Evolutionary conservation across 2,113 vertebrate species (phyloP), one percentile per base, ranked within the genome.

Genomic region (Oreochromis niloticus): DNA sequence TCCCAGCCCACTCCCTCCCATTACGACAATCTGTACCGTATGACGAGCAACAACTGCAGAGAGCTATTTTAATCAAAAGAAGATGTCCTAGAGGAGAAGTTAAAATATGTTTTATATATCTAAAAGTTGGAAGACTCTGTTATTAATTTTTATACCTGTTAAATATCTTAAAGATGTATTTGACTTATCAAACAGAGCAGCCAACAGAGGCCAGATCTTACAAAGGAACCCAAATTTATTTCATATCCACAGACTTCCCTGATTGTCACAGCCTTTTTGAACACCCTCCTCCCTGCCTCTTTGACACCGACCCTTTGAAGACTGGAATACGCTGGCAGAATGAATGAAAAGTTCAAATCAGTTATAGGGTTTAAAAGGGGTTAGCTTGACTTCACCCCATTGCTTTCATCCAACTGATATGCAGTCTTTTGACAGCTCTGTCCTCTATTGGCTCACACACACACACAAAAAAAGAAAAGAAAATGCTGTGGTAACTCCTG

Each of bases 141-240:
- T 91, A 94, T 95, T 93, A 87, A 92, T 94, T 95, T 91, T 90
- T 92, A 95, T 88, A 89, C 66, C 82, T 91, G 75, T 92, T 94
- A 92, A 95, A 95, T 94, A 94, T 94, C 92, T 94, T 90, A 95
- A 93, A 94, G 89, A 93, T 93, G 89, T 80, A 79, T 92, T 94
- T 89, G 83, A 90, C 90, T 94, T 89, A 92, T 95, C 94, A 93
- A 91, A 93, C 83, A 82, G 79, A 88, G 59, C 90, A 91, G 89
- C 86, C 86, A 88, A 61, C 80, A 89, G 89, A 93, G 85, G 84
- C 91, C 32, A 43, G 56, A 61, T 73, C 55, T 54, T 86, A 83
- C 78, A 87, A 93, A 92, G 87, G 80, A 91, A 61, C 13, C 80
- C 24, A 54, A 78, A 93, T 92, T 81, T 84, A 91, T 93, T 94